These are phyloP conservation scores for Dynastes tityus DNA, from an alignment of 2,888 invertebrate genomes.

Conservation along the genomic window DNA sequence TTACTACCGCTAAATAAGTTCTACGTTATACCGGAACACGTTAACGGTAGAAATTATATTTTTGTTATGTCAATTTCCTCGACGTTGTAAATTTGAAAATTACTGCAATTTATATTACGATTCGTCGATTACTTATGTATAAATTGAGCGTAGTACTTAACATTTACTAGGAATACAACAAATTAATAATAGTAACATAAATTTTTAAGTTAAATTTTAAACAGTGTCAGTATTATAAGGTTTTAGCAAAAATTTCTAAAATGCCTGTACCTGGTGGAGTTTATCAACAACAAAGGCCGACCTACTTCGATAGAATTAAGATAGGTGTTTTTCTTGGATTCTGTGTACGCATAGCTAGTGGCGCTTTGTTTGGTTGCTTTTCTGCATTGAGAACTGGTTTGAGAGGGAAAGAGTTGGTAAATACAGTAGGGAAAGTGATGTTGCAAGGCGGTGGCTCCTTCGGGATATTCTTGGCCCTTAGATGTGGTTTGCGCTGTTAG, in stretches of 20 bases:
- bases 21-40: neutral
- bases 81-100: constrained; percentile 8
- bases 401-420: constrained; percentile 91
- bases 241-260: constrained; percentile 22
- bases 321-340: constrained; percentile 97
- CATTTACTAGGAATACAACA: neutral
- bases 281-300: constrained; percentile 83
- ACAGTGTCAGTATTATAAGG: neutral
- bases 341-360: constrained; percentile 97
- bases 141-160: no score
- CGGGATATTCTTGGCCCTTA: constrained; percentile 97
- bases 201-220: constrained; percentile 25
- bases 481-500: constrained; percentile 87
- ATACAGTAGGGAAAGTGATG: constrained; percentile 97
- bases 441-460: constrained; percentile 97
- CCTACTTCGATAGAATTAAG: constrained; percentile 96
- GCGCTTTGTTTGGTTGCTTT: constrained; percentile 96
- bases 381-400: constrained; percentile 93
- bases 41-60: neutral
- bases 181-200: neutral
- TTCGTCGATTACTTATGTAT: no score
- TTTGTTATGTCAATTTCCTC: neutral
- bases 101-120: neutral
- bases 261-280: constrained; percentile 85
- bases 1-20: constrained; percentile 30